Base-by-base conservation (phyloP, 92 coral and sea anemone genomes). In the Metridium senile region DNA sequence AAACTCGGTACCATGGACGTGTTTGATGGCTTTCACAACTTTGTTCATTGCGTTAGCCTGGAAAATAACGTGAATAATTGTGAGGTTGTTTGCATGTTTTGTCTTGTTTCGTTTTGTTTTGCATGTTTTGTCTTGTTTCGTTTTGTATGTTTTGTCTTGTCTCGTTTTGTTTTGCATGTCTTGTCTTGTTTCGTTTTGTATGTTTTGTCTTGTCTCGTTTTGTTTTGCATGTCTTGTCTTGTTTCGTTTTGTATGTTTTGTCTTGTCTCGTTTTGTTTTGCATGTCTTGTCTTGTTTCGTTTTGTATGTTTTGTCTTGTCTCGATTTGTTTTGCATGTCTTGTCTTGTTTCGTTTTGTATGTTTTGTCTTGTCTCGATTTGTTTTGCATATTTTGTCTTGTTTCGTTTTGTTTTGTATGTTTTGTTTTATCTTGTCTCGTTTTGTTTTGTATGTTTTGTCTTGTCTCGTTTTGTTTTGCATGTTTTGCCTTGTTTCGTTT, bases 21-120 rank as follows among this genome's bases (percentile, higher is more conserved):
- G 22, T 28, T 32, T 71, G 34, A 95, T 92, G 10, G 83, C 85
- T 56, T 33, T 62, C 0, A 89, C 89, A 11, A 87, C 83, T 21
- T 72, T 74, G 20, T 18, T 71, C 99, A 95, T 95, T 49, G 97
- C 89, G 23, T 39, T 47, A 49, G 33, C 77, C 89, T 74, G 72
- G 17, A 62, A 0, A 17, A 57, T 19, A 77, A 51, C 0, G 25
- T 26, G 66, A 32, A 34, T 9, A 13, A 30, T 30, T 10, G 34
- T 43, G 11, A 54, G 23, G 4, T 10, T 54, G 20, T 9, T 20
- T 9, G 17, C 16, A 16, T 21, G 59, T 54, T 2, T 21, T 54
- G 25, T 54, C n/a, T 19, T 54, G 23, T 4, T n/a, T 45, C 75
- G 27, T 9, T 56, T 69, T 69, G 4, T 69, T 32, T 69, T 17